Evolutionary conservation across 2,888 invertebrate genomes (phyloP).

Genomic region (Heliconius cydno): DNA sequence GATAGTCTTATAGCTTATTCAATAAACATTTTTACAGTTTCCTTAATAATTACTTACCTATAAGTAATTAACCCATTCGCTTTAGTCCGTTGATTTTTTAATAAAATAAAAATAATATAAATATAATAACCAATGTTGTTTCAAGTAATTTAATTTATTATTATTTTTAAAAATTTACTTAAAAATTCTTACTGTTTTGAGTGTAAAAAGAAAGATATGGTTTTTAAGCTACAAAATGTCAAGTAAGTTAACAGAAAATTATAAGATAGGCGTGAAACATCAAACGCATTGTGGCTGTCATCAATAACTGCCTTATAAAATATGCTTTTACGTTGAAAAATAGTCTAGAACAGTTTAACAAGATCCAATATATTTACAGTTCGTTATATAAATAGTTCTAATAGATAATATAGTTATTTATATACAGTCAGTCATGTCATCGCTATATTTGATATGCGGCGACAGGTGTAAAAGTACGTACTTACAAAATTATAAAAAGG

Average conservation of each 20-base stretch:
- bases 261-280: neutral
- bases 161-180: no score
- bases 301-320: constrained; percentile 24
- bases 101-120: no score
- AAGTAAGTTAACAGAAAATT: neutral
- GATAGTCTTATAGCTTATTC: no score
- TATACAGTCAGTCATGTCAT: neutral
- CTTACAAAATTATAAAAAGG: neutral
- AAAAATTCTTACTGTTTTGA: no score
- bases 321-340: constrained; percentile 20
- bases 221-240: neutral
- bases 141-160: no score
- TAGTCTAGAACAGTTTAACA: constrained; percentile 9
- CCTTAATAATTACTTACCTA: neutral
- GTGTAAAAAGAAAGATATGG: no score
- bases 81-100: no score
- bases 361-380: neutral
- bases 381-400: constrained; percentile 15
- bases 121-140: no score
- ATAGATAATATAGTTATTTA: constrained; percentile 6
- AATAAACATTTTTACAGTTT: no score
- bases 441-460: neutral
- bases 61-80: no score
- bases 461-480: neutral
- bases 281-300: constrained; percentile 5